Evolutionary conservation across 2,113 vertebrate species (phyloP), one percentile per base, ranked within the genome.

Genomic region (Falco punctatus): DNA sequence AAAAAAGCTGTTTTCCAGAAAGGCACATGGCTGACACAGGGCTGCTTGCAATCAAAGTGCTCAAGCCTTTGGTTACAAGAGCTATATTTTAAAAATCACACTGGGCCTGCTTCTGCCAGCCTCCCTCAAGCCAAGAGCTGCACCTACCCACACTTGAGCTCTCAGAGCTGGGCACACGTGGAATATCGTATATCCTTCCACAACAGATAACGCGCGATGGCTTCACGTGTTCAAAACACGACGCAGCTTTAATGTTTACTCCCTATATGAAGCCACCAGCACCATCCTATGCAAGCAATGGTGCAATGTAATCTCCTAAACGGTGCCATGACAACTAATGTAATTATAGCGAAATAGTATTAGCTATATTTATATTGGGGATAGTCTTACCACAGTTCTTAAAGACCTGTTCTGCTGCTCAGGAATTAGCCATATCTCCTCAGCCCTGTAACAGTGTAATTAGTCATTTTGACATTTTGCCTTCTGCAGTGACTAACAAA

Each of bases 1-100:
- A 82, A 92, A 95, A 79, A 90, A 30, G 67, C 55, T 80, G 55
- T 54, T 87, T 87, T 90, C 72, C 78, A 83, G 49, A 92, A 90
- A 73, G 77, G 27, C 86, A 86, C 49, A 33, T 83, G 82, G 66
- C 55, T 95, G 72, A 78, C 86, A 40, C 0, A 0, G 26, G 22
- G 59, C 86, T 90, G 59, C 81, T 79, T 11, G 26, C 75, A 85
- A 85, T 49, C 64, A 77, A 85, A 92, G 70, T 27, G 55, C 35
- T 83, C 67, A n/a, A 42, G 46, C n/a, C 67, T n/a, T 52, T 52
- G 35, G n/a, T 48, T 71, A 33, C 28, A 61, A 44, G 23, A 52
- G 35, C 67, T 71, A 5, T 17, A 33, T 61, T 85, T 61, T 55
- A 19, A 89, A 81, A 92, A 59, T 55, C 26, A 85, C 22, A 65